Evolutionary conservation across 2,797 vertebrate species (phyloP), one percentile per base, ranked within the genome.

Genomic region (Crocodylus rhombifer): DNA sequence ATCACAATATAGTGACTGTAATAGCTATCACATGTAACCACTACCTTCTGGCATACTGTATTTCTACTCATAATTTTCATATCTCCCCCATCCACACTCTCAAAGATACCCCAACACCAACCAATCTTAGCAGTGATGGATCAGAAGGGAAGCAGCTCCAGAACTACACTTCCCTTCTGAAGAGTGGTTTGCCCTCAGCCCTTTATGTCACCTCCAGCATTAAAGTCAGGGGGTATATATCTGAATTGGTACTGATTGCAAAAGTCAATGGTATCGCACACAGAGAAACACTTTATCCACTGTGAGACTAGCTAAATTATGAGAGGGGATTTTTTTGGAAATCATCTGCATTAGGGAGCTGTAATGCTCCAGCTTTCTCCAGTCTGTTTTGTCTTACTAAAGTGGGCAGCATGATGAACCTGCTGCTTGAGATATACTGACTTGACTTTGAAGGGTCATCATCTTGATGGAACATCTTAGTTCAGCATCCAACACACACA

Each of bases 361-460:
- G 96, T 96, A 89, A 77, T 26, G 56, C 84, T 64, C 56, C 83
- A 57, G 60, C 3, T 30, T 94, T 91, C 94, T 89, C 86, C 84
- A 84, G 80, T 85, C 94, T 42, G 36, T 92, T 94, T 93, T 86
- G 80, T 96, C 91, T 92, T 82, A 61, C 60, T 79, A 55, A 80
- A 95, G 94, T 85, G 88, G 83, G 87, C 78, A 92, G 73, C 90
- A 95, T 91, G 95, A 93, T 77, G 77, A 89, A 86, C 5, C 10
- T 57, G 65, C 82, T 77, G 88, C 93, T 25, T 93, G 88, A 94
- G 84, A 95, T 89, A 91, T 85, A 58, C 8, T 0, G 0, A 12
- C 91, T 97, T 96, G 95, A 87, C 94, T 95, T 92, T 89, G 80
- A 95, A 96, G 95, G 94, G 95, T 91, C 93, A 95, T 77, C 86